Conservation (phyloP, 2,888 invertebrate species). For the Pteria penguin region DNA sequence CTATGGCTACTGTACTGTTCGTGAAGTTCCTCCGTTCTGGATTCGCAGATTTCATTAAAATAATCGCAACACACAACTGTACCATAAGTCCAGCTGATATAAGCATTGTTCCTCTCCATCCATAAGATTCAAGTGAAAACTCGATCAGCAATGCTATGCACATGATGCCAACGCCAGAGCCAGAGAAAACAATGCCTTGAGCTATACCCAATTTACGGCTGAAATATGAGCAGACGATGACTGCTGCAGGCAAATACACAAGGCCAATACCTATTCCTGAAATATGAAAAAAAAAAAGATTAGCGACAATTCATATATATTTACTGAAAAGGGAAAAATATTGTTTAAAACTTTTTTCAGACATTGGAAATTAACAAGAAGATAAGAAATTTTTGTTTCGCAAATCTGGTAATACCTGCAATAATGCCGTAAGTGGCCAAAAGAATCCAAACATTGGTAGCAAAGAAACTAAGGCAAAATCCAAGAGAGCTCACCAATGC, state of each 20-base stretch:
- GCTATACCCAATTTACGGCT: slow-evolving; percentile 55
- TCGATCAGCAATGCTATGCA: slow-evolving; percentile 50
- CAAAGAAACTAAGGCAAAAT: slow-evolving; percentile 39
- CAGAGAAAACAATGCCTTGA: slow-evolving; percentile 55
- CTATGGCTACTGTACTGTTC: neutral
- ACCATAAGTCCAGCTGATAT: slow-evolving; percentile 50
- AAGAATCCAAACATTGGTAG: slow-evolving; percentile 44
- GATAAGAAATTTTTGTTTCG: too few species aligned
- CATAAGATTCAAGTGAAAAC: slow-evolving; percentile 42
- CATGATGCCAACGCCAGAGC: slow-evolving; percentile 58
- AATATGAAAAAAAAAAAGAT: too few species aligned
- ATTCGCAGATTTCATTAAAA: slow-evolving; percentile 48
- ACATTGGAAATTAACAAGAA: too few species aligned
- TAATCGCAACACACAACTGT: slow-evolving; percentile 52
- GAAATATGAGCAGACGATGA: slow-evolving; percentile 60
- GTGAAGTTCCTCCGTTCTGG: neutral
- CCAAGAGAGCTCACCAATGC: slow-evolving; percentile 45
- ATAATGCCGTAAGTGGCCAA: slow-evolving; percentile 53
- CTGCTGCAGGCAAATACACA: slow-evolving; percentile 53
- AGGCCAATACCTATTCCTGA: slow-evolving; percentile 58
- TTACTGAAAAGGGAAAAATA: neutral
- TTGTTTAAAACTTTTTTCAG: too few species aligned
- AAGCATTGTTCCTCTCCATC: slow-evolving; percentile 52
- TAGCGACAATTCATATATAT: neutral
- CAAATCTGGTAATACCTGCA: slow-evolving; percentile 45